Base-by-base conservation (phyloP, 2,797 vertebrate genomes). In the Galago senegalensis region DNA sequence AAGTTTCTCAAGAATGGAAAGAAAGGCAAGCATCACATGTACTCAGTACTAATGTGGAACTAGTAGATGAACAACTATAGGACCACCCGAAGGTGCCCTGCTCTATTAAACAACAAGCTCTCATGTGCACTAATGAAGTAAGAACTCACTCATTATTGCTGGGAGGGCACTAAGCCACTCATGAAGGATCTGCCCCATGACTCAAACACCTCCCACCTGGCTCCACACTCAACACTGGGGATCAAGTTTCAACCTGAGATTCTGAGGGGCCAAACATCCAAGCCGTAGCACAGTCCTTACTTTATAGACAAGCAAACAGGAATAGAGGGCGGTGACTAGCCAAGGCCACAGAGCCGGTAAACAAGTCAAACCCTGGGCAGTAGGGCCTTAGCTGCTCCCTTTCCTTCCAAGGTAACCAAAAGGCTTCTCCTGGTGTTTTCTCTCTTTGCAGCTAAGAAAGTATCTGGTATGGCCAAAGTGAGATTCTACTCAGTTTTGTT, bases 381-480 rank as follows among this genome's bases (percentile, higher is more conserved):
- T 25, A 37, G 77, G 86, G 40, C 13, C 46, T 84, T 29, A 34
- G 75, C 6, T 2, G 37, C 18, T 85, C 60, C 13, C 6, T 65
- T 80, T 72, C 14, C 27, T 90, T 89, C 34, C 49, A 91, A 27
- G 20, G 43, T 69, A 79, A 58, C 29, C 37, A 58, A 43, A 31
- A 83, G 72, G 9, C 25, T 27, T 77, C 76, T 61, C 40, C 20
- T 43, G n/a, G 9, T 83, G 73, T 73, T 93, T 89, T 61, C 43
- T 79, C 87, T 89, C 49, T 94, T 80, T 43, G 23, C 1, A 61
- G 27, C 27, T 73, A 79, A 92, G 83, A 58, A 80, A 90, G 40
- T 37, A 72, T 91, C 73, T 75, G 58, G 58, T 75, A 53, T 89
- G 53, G 34, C 60, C 63, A 79, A 87, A 92, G 63, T 80, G 43